Evolutionary conservation across 92 coral and sea anemone genomes (phyloP), one percentile per base, ranked within the genome.

Genomic region (Umimayanthus chanpuru): DNA sequence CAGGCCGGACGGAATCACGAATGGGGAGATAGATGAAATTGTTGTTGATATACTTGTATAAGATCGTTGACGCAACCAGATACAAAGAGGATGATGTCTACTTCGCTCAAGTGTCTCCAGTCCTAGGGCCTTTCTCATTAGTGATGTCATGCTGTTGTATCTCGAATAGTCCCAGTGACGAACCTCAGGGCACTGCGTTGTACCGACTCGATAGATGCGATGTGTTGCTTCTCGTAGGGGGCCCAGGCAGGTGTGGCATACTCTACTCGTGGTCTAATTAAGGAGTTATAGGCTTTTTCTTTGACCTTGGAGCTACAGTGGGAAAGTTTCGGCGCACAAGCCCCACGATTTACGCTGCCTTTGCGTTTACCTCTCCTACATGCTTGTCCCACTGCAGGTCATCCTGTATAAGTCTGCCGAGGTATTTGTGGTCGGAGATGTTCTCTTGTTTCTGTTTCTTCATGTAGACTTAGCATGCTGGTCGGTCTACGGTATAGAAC

Each of bases 301-400:
- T 85, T 85, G 6, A 85, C 81, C 9, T 9, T 55, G 47, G 80
- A 12, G 81, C 81, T 77, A 77, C 81, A 77, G 81, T 77, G 81
- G 81, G 56, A 77, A 77, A 77, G 55, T 40, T 77, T 38, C 81
- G 50, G 55, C 26, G 81, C 56, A 77, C 26, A 25, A 77, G 81
- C 81, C 81, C 81, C 81, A 77, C 38, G 55, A 77, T 77, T 77
- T 76, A 84, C 47, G 64, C 43, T 10, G 88, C 87, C 76, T 88
- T 88, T 6, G 80, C 9, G n/a, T 71, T 41, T 32, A 82, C 88
- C 71, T 77, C 81, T 2, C 81, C 76, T 26, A 89, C 85, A 68
- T 76, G 91, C 6, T 78, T 82, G 43, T 89, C 91, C 91, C 88
- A 89, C 70, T 89, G 56, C 3, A 89, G 81, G 81, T 76, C 81